Percentiles rank a stretch among this genome's conserved stretches.
Evolutionary conservation across 2,888 invertebrate genomes (phyloP).

Genomic region (Liodrosophila aerea): DNA sequence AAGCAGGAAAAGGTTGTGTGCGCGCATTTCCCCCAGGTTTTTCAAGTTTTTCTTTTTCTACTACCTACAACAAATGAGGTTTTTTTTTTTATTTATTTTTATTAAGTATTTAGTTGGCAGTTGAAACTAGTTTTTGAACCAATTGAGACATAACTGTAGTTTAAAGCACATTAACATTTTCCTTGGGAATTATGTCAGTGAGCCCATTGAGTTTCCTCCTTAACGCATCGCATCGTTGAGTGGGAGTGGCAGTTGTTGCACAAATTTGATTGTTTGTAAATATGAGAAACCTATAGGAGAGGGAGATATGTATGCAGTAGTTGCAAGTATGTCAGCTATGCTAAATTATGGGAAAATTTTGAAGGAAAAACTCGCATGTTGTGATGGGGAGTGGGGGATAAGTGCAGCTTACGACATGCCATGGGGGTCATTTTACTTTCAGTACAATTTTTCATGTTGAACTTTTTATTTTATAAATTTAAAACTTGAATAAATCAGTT

Average conservation of each 20-base stretch:
- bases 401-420: too few species aligned
- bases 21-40: constrained; percentile 31
- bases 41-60: constrained; percentile 34
- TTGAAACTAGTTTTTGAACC: constrained; percentile 52
- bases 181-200: constrained; percentile 72
- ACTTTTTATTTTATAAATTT: too few species aligned
- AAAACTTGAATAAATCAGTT: too few species aligned
- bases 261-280: constrained; percentile 60
- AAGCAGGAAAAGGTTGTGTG: constrained; percentile 60
- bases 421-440: too few species aligned
- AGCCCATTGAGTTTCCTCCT: constrained; percentile 42
- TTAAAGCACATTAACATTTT: constrained; percentile 69
- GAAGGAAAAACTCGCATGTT: constrained; percentile 11
- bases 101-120: constrained; percentile 43
- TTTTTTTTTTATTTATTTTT: constrained; percentile 29
- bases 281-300: constrained; percentile 39
- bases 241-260: constrained; percentile 28
- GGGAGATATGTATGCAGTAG: not conserved
- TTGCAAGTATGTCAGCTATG: constrained; percentile 17
- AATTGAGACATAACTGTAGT: constrained; percentile 73
- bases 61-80: constrained; percentile 43
- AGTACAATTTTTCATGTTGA: too few species aligned
- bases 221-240: constrained; percentile 2
- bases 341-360: constrained; percentile 38
- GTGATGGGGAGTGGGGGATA: not conserved